A percentile compares a stretch with the other conserved stretches of the same genome.
phyloP scores from a whole-genome alignment of 2,888 invertebrate genomes.

The Antheraea yamamai region DNA sequence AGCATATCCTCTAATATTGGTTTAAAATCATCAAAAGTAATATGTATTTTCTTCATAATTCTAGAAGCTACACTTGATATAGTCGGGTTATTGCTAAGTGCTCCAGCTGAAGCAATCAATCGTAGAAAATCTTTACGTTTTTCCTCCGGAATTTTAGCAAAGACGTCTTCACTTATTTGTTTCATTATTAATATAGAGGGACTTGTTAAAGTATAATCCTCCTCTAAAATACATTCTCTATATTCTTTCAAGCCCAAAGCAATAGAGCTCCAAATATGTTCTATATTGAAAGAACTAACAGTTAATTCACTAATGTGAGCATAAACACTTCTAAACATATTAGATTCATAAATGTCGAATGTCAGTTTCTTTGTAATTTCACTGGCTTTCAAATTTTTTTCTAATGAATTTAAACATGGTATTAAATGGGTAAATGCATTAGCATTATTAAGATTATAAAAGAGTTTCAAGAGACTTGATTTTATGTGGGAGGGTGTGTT shows the following conservation, averaged over 20 bases:
- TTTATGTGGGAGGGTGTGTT: slow-evolving; percentile 72
- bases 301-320: slow-evolving; percentile 80
- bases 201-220: slow-evolving; percentile 57
- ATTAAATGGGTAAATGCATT: slow-evolving; percentile 66
- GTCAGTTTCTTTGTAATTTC: slow-evolving; percentile 47
- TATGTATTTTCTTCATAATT: slow-evolving; percentile 84
- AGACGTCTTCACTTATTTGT: slow-evolving; percentile 81
- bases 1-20: slow-evolving; percentile 84
- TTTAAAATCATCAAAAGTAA: slow-evolving; percentile 84
- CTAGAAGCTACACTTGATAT: slow-evolving; percentile 83
- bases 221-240: slow-evolving; percentile 67
- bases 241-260: slow-evolving; percentile 78
- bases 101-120: slow-evolving; percentile 79
- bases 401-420: slow-evolving; percentile 50
- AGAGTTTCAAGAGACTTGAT: slow-evolving; percentile 70
- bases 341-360: slow-evolving; percentile 77
- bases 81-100: slow-evolving; percentile 82
- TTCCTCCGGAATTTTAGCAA: slow-evolving; percentile 70
- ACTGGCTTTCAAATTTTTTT: slow-evolving; percentile 50
- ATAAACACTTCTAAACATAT: slow-evolving; percentile 78
- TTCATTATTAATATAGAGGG: slow-evolving; percentile 80
- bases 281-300: slow-evolving; percentile 61
- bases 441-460: slow-evolving; percentile 71
- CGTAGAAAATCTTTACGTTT: slow-evolving; percentile 75
- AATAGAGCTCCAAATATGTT: slow-evolving; percentile 83